Base-by-base conservation (phyloP, 2,113 vertebrate species). In the Equus przewalskii region DNA sequence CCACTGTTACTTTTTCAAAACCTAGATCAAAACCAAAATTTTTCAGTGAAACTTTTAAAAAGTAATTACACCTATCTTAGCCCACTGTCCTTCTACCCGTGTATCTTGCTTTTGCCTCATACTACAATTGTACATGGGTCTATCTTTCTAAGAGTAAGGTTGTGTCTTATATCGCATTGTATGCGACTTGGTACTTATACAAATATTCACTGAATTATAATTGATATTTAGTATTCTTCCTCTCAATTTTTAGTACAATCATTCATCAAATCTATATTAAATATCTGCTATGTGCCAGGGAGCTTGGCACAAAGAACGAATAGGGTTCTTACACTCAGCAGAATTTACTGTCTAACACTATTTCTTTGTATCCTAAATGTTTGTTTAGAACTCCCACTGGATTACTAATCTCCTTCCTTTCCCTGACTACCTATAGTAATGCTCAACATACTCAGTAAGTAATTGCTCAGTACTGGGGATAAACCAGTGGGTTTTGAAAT, bases 341-440 rank as follows among this genome's bases (percentile, higher is more conserved):
- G 62, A 91, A 91, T 19, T 84, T 78, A 91, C 54, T 82, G 82
- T 60, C 80, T 78, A 95, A 85, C 11, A 84, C 11, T 46, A 54
- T 46, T 83, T 83, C 49, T 30, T 70, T 67, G 41, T 41, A 60
- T 78, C 21, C 10, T 76, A 83, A 83, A 83, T 30, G 69, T 91
- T 91, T 85, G 64, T 79, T 70, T 79, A 60, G 94, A 85, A 70
- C 15, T 24, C 72, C n/a, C 6, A 60, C 30, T 62, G 69, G 26
- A 78, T 85, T 51, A 91, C 24, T 78, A 78, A 95, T 7, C 9
- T 90, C 36, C 28, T 94, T 49, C 51, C 86, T 67, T 95, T 49
- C 62, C 94, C 49, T 89, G 49, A 65, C 46, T 78, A 60, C 26
- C 41, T 70, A 62, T 51, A 56, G 15, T 56, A 72, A 95, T 72